Base-by-base conservation (phyloP, 2,888 invertebrate genomes). In the Marasmarcha lunaedactyla region DNA sequence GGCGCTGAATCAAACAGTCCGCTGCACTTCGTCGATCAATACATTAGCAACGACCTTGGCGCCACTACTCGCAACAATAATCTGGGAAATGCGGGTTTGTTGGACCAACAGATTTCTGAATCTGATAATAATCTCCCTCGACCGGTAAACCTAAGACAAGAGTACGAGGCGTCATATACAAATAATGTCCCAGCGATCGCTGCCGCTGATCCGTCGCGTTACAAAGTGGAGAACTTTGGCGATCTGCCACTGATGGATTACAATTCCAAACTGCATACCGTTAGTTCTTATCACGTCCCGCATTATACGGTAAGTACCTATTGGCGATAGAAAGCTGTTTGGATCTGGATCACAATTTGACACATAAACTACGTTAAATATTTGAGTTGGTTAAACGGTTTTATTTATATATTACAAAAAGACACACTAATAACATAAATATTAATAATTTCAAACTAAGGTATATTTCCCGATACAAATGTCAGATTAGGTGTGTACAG, bases 241-340 rank as follows among this genome's bases (percentile, higher is more conserved):
- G 55, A 68, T 15, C 47, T 83, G 25, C 83, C 83, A 1, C 45
- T 83, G 1, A 79, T 78, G 77, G 64, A 71, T 36, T 71, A 70
- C 47, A 57, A 69, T 40, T 72, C 77, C 11, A 78, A 79, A 42
- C 51, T 71, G 33, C 62, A 71, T 37, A 59, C 68, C 1, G 71
- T 76, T 35, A 73, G 71, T 46, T 83, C 81, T 0, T 83, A 83
- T 44, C 67, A 63, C 40, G 83, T 81, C 25, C 81, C 83, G 1
- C 81, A 83, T 62, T 83, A 81, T 48, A 70, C 72, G 27, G 83
- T 81, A 59, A 81, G 79, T 79, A 62, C 42, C 38, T 9, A 12
- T n/a, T n/a, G n/a, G n/a, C n/a, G n/a, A n/a, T n/a, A n/a, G n/a
- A n/a, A n/a, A n/a, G n/a, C n/a, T n/a, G n/a, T n/a, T n/a, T n/a